phyloP scores from a whole-genome alignment of 2,888 invertebrate species.

The Leucophora obtusa region DNA sequence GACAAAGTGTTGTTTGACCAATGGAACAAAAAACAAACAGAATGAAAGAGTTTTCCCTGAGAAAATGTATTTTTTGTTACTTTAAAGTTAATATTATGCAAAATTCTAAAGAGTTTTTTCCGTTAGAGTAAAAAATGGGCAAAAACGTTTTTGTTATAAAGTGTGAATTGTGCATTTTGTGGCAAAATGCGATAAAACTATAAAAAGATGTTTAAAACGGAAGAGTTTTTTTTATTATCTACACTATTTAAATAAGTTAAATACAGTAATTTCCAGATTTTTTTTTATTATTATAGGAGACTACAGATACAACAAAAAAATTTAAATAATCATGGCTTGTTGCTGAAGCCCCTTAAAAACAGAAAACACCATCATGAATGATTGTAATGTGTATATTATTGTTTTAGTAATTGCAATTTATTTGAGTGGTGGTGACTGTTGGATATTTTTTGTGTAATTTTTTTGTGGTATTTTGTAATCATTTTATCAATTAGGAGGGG shows the following conservation, averaged over 20 bases:
- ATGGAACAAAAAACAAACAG: background rate
- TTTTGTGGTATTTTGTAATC: conserved; percentile 2
- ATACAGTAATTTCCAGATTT: conserved; percentile 50
- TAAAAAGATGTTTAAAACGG: conserved; percentile 42
- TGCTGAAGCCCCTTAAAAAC: no score
- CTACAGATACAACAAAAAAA: conserved; percentile 9
- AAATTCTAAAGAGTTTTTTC: conserved; percentile 11
- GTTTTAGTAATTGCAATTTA: conserved; percentile 5
- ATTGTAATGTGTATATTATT: background rate
- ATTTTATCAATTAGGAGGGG: conserved; percentile 5
- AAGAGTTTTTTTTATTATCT: conserved; percentile 23
- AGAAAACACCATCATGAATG: background rate
- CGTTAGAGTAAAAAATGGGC: conserved; percentile 4
- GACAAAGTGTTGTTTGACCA: conserved; percentile 31
- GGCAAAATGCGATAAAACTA: conserved; percentile 15
- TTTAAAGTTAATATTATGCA: conserved; percentile 22
- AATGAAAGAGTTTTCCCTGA: conserved; percentile 11
- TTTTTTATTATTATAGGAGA: conserved; percentile 16
- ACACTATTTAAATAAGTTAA: conserved; percentile 22
- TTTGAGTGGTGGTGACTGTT: background rate
- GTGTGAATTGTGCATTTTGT: conserved; percentile 75
- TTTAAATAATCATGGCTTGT: conserved; percentile 2
- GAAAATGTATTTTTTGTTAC: conserved; percentile 11
- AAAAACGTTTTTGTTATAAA: conserved; percentile 61
- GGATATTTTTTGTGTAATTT: background rate